Conservation (phyloP, 2,888 invertebrate genomes). For the Apamea sordens region DNA sequence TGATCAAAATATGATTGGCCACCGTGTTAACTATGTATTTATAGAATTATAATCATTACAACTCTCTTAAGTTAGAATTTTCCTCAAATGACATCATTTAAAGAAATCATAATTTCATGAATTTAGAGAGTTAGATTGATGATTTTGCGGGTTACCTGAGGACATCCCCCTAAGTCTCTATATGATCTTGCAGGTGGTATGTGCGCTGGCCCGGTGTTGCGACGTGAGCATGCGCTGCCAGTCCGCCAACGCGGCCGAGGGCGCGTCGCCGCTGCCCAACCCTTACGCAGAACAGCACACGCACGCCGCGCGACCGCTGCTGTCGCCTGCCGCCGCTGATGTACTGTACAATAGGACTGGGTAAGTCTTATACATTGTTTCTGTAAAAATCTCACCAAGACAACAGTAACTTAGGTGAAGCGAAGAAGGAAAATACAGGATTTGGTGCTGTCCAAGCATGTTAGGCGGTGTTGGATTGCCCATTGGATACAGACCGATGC, state of each 20-base stretch:
- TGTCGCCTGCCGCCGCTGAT: conserved; percentile 92
- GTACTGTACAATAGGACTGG: conserved; percentile 92
- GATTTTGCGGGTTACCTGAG: not conserved
- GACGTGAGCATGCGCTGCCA: conserved; percentile 94
- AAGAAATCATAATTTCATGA: not conserved
- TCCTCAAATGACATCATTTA: not conserved
- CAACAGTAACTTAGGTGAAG: not conserved
- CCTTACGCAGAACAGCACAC: conserved; percentile 92
- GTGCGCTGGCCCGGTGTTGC: conserved; percentile 97
- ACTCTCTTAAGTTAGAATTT: not conserved
- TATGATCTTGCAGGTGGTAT: conserved; percentile 92
- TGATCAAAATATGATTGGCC: not conserved
- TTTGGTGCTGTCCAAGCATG: not conserved
- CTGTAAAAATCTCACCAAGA: not conserved
- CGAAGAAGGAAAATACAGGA: not conserved
- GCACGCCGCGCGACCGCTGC: conserved; percentile 74
- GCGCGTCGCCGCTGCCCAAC: conserved; percentile 91
- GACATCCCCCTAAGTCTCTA: not conserved
- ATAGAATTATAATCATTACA: no score
- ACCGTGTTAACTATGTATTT: no score
- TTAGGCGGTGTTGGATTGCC: not conserved
- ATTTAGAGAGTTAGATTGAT: not conserved
- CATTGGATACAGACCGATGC: not conserved
- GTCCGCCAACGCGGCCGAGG: conserved; percentile 87
- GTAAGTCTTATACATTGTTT: conserved; percentile 8